These are phyloP conservation scores for Nycticorax nycticorax DNA, from an alignment of 2,113 vertebrate species.

Conservation along the genomic window DNA sequence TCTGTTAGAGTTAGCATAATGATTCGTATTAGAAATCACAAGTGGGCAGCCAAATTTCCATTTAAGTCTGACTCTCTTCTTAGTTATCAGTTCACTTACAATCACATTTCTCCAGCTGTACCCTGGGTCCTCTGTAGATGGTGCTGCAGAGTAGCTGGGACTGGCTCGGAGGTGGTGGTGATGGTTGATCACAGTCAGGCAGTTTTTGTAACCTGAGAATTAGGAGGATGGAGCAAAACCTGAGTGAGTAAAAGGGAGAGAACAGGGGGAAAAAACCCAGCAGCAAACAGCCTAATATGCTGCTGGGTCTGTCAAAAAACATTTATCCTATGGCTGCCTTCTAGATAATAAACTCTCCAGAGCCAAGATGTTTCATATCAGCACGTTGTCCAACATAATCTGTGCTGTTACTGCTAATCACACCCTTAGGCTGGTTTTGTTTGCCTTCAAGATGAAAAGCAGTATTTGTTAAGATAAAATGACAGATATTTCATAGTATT, in stretches of 20 bases:
- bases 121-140: constrained; percentile 67
- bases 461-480: background rate
- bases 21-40: background rate
- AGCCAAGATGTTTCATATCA: background rate
- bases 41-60: background rate
- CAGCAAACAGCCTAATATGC: background rate
- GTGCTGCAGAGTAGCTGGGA: constrained; percentile 71
- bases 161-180: constrained; percentile 71
- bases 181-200: constrained; percentile 75
- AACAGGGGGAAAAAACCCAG: background rate
- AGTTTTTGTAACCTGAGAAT: constrained; percentile 78
- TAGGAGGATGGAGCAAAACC: background rate
- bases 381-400: background rate
- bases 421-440: background rate
- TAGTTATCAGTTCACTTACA: constrained; percentile 71
- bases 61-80: background rate
- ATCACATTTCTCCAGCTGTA: constrained; percentile 80
- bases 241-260: background rate
- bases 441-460: background rate
- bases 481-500: background rate
- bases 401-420: background rate
- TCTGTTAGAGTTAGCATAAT: background rate
- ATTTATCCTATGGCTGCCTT: background rate
- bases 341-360: background rate
- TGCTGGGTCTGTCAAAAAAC: background rate